Percentiles rank a stretch among this genome's conserved stretches.
These are phyloP conservation scores for Acanthisitta chloris DNA, from an alignment of 2,113 vertebrate genomes.

Conservation along the genomic window DNA sequence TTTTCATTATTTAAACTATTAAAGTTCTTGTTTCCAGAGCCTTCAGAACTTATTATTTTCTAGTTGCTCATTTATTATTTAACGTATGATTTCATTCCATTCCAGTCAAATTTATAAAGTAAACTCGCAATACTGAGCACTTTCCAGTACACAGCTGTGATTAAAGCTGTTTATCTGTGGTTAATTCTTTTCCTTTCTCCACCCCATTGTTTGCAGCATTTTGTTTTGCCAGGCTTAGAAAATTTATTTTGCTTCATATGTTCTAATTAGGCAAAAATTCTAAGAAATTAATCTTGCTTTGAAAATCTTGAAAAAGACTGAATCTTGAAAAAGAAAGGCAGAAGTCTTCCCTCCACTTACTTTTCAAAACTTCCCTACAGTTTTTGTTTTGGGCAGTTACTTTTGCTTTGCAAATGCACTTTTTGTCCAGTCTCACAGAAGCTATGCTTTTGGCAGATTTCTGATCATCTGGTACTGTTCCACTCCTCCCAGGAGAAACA, in stretches of 20 bases:
- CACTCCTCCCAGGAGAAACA: background rate
- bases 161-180: conserved; percentile 26
- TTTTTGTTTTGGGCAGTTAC: background rate
- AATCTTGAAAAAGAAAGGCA: background rate
- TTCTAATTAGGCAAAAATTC: background rate
- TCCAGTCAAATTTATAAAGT: background rate
- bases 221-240: background rate
- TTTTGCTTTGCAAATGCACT: background rate
- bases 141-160: background rate
- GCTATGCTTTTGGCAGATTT: background rate
- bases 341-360: background rate
- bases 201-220: background rate
- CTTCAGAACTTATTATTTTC: background rate
- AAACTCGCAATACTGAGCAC: background rate
- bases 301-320: background rate
- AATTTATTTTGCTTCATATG: background rate
- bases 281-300: background rate
- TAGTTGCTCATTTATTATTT: background rate
- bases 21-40: background rate
- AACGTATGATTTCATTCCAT: background rate
- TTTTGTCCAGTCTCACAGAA: background rate
- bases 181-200: background rate
- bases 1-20: background rate
- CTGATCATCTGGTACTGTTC: background rate
- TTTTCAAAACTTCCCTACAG: background rate